A percentile compares a stretch with the other conserved stretches of the same genome.
phyloP scores from a whole-genome alignment of 2,888 invertebrate genomes.

The Apamea sordens region DNA sequence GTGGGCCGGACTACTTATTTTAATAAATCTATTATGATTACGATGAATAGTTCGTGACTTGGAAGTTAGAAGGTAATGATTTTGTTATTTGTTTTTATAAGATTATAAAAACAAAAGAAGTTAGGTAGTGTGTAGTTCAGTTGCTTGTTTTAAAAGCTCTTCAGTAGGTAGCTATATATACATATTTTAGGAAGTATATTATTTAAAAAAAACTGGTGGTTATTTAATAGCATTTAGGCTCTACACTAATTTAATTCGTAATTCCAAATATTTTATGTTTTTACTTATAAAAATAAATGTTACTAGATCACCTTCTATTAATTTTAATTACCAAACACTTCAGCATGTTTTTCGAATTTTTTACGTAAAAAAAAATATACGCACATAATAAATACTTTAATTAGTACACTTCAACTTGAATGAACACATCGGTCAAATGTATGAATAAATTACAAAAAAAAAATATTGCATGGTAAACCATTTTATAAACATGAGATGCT shows the following conservation, averaged over 20 bases:
- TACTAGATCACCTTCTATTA: conserved; percentile 28
- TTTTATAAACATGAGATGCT: background rate
- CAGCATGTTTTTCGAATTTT: background rate
- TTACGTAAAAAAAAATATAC: background rate
- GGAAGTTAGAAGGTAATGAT: conserved; percentile 20
- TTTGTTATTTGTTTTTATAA: conserved; percentile 17
- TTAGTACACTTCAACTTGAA: background rate
- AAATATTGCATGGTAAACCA: background rate
- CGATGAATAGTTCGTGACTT: conserved; percentile 34
- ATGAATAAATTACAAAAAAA: background rate
- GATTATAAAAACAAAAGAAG: background rate
- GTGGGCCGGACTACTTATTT: conserved; percentile 27
- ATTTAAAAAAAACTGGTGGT: too few species aligned
- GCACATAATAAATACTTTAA: background rate
- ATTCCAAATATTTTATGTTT: background rate
- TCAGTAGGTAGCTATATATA: background rate
- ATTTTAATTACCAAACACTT: background rate
- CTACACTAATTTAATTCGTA: too few species aligned
- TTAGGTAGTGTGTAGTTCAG: background rate
- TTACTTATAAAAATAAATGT: conserved; percentile 26
- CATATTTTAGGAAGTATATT: background rate
- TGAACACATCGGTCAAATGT: background rate
- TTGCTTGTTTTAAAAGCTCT: background rate
- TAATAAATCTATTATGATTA: conserved; percentile 42
- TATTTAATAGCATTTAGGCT: too few species aligned